Percentiles rank a stretch among this genome's conserved stretches.
phyloP scores from a whole-genome alignment of 1,140 invertebrate species.

The Manduca sexta region DNA sequence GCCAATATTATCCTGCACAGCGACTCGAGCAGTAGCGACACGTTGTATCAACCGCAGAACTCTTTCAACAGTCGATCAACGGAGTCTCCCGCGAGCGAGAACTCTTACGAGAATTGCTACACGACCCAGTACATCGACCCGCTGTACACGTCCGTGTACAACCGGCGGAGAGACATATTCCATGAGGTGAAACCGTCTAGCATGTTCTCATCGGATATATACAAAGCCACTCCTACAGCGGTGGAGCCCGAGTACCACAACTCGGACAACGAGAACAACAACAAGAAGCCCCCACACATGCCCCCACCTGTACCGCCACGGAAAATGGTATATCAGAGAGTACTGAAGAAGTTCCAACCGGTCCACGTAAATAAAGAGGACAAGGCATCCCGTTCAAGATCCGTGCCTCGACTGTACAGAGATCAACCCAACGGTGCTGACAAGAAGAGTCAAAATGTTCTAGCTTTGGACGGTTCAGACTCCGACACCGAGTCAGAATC shows the following conservation, averaged over 20 bases:
- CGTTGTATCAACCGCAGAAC: conserved; percentile 65
- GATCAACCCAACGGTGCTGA: conserved; percentile 48
- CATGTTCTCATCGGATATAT: conserved; percentile 62
- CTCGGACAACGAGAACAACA: conserved; percentile 45
- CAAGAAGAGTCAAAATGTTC: conserved; percentile 49
- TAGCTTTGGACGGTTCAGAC: conserved; percentile 61
- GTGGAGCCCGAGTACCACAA: conserved; percentile 56
- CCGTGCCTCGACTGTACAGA: conserved; percentile 55
- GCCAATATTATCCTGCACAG: conserved; percentile 67
- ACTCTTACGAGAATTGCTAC: conserved; percentile 63
- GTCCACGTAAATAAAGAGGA: conserved; percentile 67
- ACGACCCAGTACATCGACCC: conserved; percentile 62
- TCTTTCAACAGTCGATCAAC: conserved; percentile 57
- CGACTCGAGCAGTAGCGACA: conserved; percentile 66
- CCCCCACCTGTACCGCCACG: conserved; percentile 66
- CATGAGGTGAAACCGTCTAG: conserved; percentile 56
- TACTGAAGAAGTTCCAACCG: conserved; percentile 67
- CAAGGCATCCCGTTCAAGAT: conserved; percentile 56
- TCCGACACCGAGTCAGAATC: conserved; percentile 71
- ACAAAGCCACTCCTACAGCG: conserved; percentile 65
- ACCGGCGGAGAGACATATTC: conserved; percentile 59
- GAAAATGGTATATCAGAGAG: conserved; percentile 66
- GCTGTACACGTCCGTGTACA: conserved; percentile 62
- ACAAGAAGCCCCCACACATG: conserved; percentile 52
- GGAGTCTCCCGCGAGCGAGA: conserved; percentile 64